phyloP scores from a whole-genome alignment of 2,113 vertebrate species.

The Leptosomus discolor region DNA sequence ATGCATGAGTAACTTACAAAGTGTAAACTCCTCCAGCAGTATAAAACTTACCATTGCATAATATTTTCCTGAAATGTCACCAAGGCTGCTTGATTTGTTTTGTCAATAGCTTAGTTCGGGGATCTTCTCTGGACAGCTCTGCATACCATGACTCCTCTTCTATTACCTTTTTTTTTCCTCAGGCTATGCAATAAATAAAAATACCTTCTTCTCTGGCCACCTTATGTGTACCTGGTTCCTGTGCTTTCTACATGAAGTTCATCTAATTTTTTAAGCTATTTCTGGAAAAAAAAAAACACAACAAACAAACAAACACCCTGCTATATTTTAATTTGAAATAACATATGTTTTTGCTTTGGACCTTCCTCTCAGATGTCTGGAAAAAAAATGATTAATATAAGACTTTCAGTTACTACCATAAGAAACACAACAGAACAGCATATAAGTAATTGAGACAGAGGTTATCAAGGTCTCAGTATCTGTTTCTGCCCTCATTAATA shows the following conservation, averaged over 20 bases:
- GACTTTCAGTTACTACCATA: neutral
- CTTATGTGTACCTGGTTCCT: neutral
- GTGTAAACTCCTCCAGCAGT: neutral
- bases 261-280: neutral
- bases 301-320: neutral
- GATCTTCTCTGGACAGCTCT: neutral
- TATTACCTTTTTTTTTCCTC: neutral
- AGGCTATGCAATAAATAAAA: neutral
- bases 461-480: neutral
- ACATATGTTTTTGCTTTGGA: neutral
- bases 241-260: neutral
- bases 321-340: neutral
- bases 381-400: neutral
- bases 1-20: neutral
- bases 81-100: neutral
- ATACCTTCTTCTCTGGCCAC: neutral
- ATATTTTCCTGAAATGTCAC: neutral
- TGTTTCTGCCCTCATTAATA: neutral
- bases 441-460: neutral
- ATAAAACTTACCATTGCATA: neutral
- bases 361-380: neutral
- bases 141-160: neutral
- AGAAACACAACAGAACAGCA: neutral
- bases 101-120: neutral
- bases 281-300: neutral